These are phyloP conservation scores for Pedetes capensis DNA, from an alignment of 2,113 vertebrate genomes.

Conservation along the genomic window DNA sequence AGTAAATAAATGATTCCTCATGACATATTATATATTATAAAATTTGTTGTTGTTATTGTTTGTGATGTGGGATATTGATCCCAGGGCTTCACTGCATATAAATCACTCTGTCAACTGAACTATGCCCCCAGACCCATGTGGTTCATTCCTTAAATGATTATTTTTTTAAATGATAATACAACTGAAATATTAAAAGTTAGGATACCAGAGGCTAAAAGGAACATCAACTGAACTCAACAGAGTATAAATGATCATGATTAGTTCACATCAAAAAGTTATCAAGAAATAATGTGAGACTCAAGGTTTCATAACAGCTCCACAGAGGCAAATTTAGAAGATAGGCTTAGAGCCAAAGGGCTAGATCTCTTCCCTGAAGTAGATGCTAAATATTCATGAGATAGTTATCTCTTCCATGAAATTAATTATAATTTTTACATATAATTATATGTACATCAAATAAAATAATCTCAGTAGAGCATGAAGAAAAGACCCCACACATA, in stretches of 20 bases:
- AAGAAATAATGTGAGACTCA: background rate
- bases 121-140: no score
- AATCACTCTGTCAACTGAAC: no score
- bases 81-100: no score
- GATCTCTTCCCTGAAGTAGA: no score
- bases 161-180: background rate
- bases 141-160: background rate
- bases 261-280: background rate
- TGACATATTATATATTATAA: no score
- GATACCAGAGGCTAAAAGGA: background rate
- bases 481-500: background rate
- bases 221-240: background rate
- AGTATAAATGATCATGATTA: background rate
- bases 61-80: no score
- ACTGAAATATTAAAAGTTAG: background rate
- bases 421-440: background rate
- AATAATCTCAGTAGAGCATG: background rate
- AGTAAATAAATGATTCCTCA: background rate
- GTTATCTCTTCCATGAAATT: background rate
- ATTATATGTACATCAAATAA: background rate
- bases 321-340: background rate
- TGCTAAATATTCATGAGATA: no score
- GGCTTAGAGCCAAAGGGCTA: background rate
- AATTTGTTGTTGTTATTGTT: no score
- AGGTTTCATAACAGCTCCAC: fast-evolving